These are phyloP conservation scores for Montipora efflorescens DNA, from an alignment of 64 coral and sea anemone genomes.

Conservation along the genomic window DNA sequence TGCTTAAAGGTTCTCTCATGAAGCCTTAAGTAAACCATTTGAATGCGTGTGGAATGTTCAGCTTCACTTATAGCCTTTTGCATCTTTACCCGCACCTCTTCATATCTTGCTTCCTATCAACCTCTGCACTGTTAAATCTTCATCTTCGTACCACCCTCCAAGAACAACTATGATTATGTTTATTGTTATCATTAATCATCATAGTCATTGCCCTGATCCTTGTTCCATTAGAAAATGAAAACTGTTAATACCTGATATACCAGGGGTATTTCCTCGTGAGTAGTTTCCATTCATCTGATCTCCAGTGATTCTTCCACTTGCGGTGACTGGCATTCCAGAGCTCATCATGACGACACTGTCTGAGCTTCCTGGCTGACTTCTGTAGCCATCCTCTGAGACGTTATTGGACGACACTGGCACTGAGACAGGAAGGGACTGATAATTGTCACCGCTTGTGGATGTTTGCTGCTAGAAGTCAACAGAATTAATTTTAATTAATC, in stretches of 20 bases:
- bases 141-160: too few relatives aligned
- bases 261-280: conserved; percentile 10
- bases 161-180: too few relatives aligned
- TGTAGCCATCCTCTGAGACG: conserved; percentile 21
- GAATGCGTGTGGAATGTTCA: too few relatives aligned
- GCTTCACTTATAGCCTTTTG: too few relatives aligned
- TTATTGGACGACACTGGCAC: conserved; percentile 34
- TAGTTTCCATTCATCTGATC: conserved; percentile 41
- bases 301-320: conserved; percentile 25
- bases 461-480: conserved; percentile 10
- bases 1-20: too few relatives aligned
- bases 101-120: too few relatives aligned
- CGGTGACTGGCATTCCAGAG: conserved; percentile 4
- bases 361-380: conserved; percentile 3
- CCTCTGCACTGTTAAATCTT: too few relatives aligned
- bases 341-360: neutral
- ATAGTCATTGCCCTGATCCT: neutral
- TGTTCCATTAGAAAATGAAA: neutral
- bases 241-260: conserved; percentile 22
- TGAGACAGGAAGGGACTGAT: neutral
- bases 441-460: neutral
- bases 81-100: too few relatives aligned
- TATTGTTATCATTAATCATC: too few relatives aligned
- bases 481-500: too few relatives aligned
- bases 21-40: too few relatives aligned